Conservation (phyloP, 92 coral and sea anemone genomes). For the Bergia sp. region DNA sequence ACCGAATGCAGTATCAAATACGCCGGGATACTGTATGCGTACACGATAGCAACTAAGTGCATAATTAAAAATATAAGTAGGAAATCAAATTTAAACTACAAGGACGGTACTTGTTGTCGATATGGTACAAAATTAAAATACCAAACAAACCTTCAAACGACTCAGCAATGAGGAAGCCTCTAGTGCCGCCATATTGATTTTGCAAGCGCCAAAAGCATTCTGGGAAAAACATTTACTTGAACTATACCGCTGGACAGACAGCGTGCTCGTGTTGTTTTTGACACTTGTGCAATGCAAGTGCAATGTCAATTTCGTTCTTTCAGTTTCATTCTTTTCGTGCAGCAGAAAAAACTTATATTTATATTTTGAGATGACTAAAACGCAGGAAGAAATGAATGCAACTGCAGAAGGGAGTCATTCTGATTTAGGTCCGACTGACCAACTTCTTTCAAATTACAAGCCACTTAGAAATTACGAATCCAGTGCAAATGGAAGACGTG, state of each 20-base stretch:
- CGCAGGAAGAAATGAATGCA: conserved; percentile 20
- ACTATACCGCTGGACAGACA: neutral
- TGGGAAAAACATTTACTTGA: neutral
- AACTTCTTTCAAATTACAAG: neutral
- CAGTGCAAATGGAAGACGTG: neutral
- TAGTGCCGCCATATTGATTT: neutral
- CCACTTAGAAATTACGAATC: neutral
- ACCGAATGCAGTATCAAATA: no score
- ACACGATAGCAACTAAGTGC: no score
- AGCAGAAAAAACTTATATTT: neutral
- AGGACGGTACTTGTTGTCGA: no score
- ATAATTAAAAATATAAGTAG: no score
- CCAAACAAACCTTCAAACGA: neutral
- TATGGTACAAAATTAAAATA: no score
- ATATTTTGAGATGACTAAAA: neutral
- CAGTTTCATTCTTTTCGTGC: neutral
- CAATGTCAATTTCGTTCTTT: no score
- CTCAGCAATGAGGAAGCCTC: neutral
- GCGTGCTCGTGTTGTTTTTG: neutral
- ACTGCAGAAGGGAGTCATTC: conserved; percentile 5
- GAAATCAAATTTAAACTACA: no score
- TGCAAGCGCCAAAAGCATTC: neutral
- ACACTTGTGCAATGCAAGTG: neutral
- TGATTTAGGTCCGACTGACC: neutral
- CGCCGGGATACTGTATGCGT: no score